Conservation (phyloP, 2,888 invertebrate genomes). For the Papilio gigon region DNA sequence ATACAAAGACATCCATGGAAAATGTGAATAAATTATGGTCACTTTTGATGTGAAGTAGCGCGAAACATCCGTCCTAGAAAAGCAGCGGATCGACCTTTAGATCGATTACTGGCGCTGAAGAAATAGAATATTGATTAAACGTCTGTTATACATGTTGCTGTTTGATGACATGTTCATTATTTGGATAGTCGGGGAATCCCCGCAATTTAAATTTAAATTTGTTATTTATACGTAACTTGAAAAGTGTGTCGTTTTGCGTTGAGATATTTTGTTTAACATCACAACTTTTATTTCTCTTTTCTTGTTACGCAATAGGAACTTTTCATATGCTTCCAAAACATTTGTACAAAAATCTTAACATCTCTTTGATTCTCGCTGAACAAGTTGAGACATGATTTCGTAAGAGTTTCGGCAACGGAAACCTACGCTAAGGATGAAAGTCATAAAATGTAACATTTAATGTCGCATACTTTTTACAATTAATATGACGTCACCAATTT, state of each 20-base stretch:
- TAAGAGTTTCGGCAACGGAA: too few relatives aligned
- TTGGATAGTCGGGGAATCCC: background rate
- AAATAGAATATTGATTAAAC: conserved; percentile 22
- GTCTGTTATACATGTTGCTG: conserved; percentile 22
- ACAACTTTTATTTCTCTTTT: too few relatives aligned
- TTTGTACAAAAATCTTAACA: too few relatives aligned
- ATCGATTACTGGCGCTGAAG: conserved; percentile 52
- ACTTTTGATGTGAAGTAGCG: conserved; percentile 28
- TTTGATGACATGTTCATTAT: conserved; percentile 3
- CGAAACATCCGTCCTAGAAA: conserved; percentile 62
- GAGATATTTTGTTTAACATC: too few relatives aligned
- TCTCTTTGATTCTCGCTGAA: too few relatives aligned
- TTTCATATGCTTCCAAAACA: too few relatives aligned
- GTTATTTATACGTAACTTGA: background rate
- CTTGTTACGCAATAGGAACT: too few relatives aligned
- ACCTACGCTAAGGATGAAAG: too few relatives aligned
- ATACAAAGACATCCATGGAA: conserved; percentile 36
- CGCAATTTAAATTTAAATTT: background rate
- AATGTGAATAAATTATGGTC: background rate
- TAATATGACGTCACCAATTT: background rate
- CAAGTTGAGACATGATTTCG: too few relatives aligned
- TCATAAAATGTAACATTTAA: too few relatives aligned
- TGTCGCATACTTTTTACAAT: too few relatives aligned
- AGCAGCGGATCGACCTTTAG: conserved; percentile 58
- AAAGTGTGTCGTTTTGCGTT: background rate